Evolutionary conservation across 2,113 vertebrate genomes (phyloP).

Genomic region (Copsychus sechellarum): DNA sequence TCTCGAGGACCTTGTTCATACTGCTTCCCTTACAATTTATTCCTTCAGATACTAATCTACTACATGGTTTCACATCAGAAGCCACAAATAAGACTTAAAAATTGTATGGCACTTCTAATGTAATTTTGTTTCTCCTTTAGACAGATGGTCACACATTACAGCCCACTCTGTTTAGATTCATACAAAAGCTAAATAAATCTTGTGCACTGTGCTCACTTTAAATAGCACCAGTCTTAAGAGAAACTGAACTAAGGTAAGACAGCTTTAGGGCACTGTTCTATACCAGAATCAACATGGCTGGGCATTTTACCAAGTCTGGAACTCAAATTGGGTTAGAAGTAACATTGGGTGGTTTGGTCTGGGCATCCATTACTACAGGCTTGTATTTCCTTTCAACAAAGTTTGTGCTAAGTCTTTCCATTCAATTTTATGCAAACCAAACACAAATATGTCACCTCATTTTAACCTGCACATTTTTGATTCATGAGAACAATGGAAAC

Average conservation of each 20-base stretch:
- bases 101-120: neutral
- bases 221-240: neutral
- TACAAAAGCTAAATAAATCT: neutral
- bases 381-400: neutral
- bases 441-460: neutral
- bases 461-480: conserved; percentile 27
- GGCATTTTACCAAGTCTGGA: neutral
- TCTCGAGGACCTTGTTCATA: neutral
- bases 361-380: neutral
- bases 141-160: conserved; percentile 33
- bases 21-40: neutral
- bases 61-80: neutral
- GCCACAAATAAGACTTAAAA: neutral
- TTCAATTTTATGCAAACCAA: neutral
- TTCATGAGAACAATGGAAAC: neutral
- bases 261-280: neutral
- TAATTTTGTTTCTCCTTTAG: conserved; percentile 19
- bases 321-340: neutral
- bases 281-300: neutral
- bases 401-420: neutral
- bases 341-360: neutral
- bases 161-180: conserved; percentile 14
- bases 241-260: neutral
- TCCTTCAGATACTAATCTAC: neutral
- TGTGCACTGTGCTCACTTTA: neutral